Evolutionary conservation across 2,797 vertebrate species (phyloP), one percentile per base, ranked within the genome.

Genomic region (Gymnothorax javanicus): DNA sequence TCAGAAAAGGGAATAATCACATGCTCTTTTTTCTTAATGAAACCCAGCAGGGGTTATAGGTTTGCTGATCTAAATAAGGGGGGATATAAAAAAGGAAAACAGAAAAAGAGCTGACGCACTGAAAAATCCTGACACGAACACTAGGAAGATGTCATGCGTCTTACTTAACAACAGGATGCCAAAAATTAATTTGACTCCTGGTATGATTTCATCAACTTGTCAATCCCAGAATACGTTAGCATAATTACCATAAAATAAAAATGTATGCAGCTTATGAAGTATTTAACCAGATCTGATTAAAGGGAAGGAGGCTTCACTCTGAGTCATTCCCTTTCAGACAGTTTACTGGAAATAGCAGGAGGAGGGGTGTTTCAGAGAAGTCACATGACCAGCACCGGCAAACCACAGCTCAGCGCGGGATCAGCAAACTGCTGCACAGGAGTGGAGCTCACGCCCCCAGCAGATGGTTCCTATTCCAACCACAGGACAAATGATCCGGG

Each of bases 221-320:
- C 90, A 92, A 92, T 89, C 92, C 90, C 92, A 94, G 94, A 92
- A 77, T 52, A 86, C 90, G 85, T 92, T 82, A 94, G 93, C 89
- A 11, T 52, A 91, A 91, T 90, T 20, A 33, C 27, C 27, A 27
- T 73, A 52, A 77, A 52, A 0, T 52, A 54, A 9, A 54, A 23
- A 79, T 43, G 50, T 33, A 60, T 50, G 15, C 3, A 75, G 95
- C 95, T 96, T 96, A 96, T 96, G 96, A 96, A 97, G 96, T 97
- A 95, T 96, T 96, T 92, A 94, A 94, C 96, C 95, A 95, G 95
- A 93, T 92, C 95, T 96, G 96, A 96, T 97, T 96, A 95, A 95
- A 96, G 95, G 96, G 96, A 96, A 96, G 95, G 96, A 96, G 85
- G 85, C 96, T 97, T 96, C 95, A 95, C 92, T 95, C 95, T 97